Evolutionary conservation across 2,113 vertebrate genomes (phyloP), one percentile per base, ranked within the genome.

Genomic region (Anguilla rostrata): DNA sequence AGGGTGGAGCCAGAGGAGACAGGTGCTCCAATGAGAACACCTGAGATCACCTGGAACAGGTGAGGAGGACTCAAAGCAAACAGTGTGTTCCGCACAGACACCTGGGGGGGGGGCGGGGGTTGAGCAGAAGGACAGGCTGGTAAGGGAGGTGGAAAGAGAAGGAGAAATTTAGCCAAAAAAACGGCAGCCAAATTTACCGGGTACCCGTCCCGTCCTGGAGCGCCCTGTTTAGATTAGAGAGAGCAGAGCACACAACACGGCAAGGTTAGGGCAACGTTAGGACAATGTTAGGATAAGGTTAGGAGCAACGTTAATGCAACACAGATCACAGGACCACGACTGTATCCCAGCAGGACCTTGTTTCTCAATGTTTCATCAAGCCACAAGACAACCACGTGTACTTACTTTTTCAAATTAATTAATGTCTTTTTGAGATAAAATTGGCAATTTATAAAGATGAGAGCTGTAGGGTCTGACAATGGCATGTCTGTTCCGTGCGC

Each of bases 151-250:
- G 22, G n/a, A 43, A 49, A 39, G 11, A 34, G 78, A 39, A 34
- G 34, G 82, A 9, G n/a, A 20, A 39, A 57, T 16, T 34, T n/a
- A 60, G 12, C 49, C 8, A 22, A 83, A 39, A 16, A 5, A 46
- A 46, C 0, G 5, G 43, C 6, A 92, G 87, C 89, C 40, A 90
- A 93, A 96, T 96, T 99, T 99, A 99, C 98, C 98, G 98, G 98
- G 93, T 98, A 99, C 96, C 98, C 98, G 93, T 99, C 97, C 14
- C 97, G 97, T 97, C 98, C 98, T 94, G 96, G 94, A 92, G 97
- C 97, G 93, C 98, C 98, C 98, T 99, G 97, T 95, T 94, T 93
- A 95, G 92, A 96, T 96, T 96, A 95, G 92, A 95, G 91, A 94
- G 92, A 96, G 87, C 90, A 94, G 91, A 96, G 20, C 91, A 95